Conservation (phyloP, 2,888 invertebrate species). For the Rutpela maculata region DNA sequence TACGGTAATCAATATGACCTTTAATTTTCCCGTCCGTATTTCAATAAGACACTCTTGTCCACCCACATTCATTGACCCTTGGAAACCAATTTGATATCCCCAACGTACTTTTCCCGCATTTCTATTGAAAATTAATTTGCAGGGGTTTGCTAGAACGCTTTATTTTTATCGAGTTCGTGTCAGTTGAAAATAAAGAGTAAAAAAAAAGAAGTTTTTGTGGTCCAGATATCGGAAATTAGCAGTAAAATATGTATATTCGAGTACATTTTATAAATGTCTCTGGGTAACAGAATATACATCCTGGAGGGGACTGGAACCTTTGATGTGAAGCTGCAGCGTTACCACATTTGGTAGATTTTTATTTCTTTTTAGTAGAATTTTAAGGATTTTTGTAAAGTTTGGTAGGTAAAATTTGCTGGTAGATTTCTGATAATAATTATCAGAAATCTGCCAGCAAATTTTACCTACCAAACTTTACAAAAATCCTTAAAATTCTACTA, state of each 20-base stretch:
- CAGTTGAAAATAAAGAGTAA: not conserved
- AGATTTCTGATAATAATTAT: too few species aligned
- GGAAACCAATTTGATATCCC: conserved; percentile 10
- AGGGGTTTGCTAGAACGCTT: not conserved
- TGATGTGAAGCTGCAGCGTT: too few species aligned
- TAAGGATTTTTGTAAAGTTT: too few species aligned
- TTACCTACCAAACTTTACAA: too few species aligned
- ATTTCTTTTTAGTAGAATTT: too few species aligned
- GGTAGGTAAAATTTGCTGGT: too few species aligned
- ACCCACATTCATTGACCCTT: not conserved
- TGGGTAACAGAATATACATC: too few species aligned
- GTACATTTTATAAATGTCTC: too few species aligned
- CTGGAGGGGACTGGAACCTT: too few species aligned
- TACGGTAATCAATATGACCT: not conserved
- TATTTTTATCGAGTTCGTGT: not conserved
- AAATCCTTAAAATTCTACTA: too few species aligned
- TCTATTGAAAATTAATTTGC: conserved; percentile 13
- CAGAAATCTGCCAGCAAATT: too few species aligned
- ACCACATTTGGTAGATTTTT: too few species aligned
- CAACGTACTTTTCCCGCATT: conserved; percentile 17
- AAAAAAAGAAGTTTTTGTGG: not conserved
- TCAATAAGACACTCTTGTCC: not conserved
- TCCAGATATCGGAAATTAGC: not conserved
- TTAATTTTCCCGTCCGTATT: conserved; percentile 8
- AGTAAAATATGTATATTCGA: not conserved